Evolutionary conservation across 2,797 vertebrate species (phyloP).

Genomic region (Pagetopsis macropterus): DNA sequence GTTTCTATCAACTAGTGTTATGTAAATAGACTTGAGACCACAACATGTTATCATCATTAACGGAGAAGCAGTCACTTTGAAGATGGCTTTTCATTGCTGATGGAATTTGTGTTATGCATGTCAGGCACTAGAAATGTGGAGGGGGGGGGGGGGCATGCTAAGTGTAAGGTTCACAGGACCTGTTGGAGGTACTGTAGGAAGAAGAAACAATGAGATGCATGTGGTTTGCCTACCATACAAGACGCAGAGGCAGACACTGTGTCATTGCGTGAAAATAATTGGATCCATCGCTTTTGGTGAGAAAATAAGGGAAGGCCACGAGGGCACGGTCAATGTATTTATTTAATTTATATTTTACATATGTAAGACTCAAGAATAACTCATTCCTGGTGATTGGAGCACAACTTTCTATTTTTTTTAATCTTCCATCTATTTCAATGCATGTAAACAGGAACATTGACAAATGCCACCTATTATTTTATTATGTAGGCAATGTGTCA

Average conservation of each 20-base stretch:
- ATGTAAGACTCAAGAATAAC: too few species aligned
- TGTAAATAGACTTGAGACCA: slow-evolving; percentile 49
- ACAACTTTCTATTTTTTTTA: slow-evolving; percentile 2
- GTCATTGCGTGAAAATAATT: neutral
- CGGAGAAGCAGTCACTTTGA: slow-evolving; percentile 29
- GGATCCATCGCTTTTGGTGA: neutral
- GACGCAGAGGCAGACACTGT: neutral
- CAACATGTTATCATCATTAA: slow-evolving; percentile 50
- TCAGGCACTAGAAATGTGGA: neutral
- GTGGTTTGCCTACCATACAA: slow-evolving; percentile 2
- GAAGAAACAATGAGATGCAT: slow-evolving; percentile 8
- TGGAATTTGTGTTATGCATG: slow-evolving; percentile 24
- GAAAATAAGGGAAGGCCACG: neutral
- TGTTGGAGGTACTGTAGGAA: neutral
- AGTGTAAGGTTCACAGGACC: neutral
- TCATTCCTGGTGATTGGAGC: neutral
- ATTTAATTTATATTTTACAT: too few species aligned
- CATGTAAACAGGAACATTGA: slow-evolving; percentile 1
- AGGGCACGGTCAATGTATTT: too few species aligned
- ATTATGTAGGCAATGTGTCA: neutral
- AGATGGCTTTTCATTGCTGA: slow-evolving; percentile 28
- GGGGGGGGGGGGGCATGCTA: neutral
- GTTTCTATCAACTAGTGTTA: slow-evolving; percentile 45
- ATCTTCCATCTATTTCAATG: neutral
- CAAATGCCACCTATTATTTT: neutral